A percentile compares a stretch with the other conserved stretches of the same genome.
phyloP scores from a whole-genome alignment of 2,888 invertebrate genomes.

The Pyrochroa serraticornis region DNA sequence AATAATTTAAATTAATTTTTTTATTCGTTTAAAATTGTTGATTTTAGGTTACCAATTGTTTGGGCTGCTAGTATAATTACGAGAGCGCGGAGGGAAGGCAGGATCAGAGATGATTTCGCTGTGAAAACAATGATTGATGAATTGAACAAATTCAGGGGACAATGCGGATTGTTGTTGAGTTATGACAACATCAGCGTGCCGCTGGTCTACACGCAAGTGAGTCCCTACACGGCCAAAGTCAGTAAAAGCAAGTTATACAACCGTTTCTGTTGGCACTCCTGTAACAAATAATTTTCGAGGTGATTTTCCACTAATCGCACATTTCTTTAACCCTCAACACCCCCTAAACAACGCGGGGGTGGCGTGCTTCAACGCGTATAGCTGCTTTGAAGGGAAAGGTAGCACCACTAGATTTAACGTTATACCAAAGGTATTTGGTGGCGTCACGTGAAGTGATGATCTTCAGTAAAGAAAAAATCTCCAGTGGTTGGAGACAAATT shows the following conservation, averaged over 20 bases:
- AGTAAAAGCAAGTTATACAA: neutral
- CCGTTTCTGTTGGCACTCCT: neutral
- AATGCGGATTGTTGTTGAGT: slow-evolving; percentile 76
- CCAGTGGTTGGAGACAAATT: too few relatives aligned
- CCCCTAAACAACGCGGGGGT: too few relatives aligned
- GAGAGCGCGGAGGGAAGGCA: slow-evolving; percentile 85
- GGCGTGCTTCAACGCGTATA: too few relatives aligned
- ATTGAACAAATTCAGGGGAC: slow-evolving; percentile 81
- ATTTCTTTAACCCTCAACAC: too few relatives aligned
- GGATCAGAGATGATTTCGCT: slow-evolving; percentile 89
- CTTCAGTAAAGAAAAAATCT: too few relatives aligned
- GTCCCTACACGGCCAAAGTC: neutral
- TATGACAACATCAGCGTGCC: slow-evolving; percentile 83
- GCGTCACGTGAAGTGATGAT: too few relatives aligned
- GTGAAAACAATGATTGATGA: slow-evolving; percentile 90
- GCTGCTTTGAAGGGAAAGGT: too few relatives aligned
- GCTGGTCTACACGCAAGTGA: slow-evolving; percentile 80
- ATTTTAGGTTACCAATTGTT: slow-evolving; percentile 77
- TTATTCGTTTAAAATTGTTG: neutral
- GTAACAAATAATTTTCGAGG: too few relatives aligned
- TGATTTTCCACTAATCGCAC: too few relatives aligned
- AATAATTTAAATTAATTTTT: slow-evolving; percentile 32
- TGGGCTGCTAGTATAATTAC: slow-evolving; percentile 92
- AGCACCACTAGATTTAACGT: too few relatives aligned
- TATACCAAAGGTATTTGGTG: too few relatives aligned